Conservation (phyloP, 2,113 vertebrate species). For the Oenanthe melanoleuca region DNA sequence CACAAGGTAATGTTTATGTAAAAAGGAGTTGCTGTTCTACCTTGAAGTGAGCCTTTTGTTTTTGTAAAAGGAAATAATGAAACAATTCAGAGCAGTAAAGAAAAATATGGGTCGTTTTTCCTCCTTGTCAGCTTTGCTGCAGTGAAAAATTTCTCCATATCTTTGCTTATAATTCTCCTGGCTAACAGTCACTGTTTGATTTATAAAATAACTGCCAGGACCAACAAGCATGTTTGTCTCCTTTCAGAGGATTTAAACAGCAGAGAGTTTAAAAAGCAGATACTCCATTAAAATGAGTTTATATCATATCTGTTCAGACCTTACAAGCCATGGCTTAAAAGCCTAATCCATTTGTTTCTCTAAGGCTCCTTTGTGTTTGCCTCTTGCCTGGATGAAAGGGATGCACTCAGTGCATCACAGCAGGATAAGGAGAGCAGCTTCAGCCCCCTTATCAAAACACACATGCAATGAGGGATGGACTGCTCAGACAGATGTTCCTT, state of each 20-base stretch:
- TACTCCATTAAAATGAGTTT: background rate
- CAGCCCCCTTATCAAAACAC: background rate
- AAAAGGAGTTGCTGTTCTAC: background rate
- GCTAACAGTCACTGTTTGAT: background rate
- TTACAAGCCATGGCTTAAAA: background rate
- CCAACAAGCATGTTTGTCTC: constrained; percentile 7
- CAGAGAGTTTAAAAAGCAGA: background rate
- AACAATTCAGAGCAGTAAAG: background rate
- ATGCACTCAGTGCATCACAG: background rate
- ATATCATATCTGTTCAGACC: background rate
- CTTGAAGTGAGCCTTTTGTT: background rate
- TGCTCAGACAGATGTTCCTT: background rate
- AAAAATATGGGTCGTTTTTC: background rate
- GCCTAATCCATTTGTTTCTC: background rate
- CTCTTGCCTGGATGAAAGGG: background rate
- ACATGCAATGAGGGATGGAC: background rate
- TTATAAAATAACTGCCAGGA: background rate
- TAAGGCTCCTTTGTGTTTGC: background rate
- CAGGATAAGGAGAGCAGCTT: background rate
- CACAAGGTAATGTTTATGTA: background rate
- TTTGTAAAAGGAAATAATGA: background rate
- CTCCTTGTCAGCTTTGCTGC: background rate
- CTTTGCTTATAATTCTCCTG: background rate
- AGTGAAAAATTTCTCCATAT: background rate
- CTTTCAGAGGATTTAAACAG: background rate